Conservation (phyloP, 2,113 vertebrate species). For the Amia ocellicauda region DNA sequence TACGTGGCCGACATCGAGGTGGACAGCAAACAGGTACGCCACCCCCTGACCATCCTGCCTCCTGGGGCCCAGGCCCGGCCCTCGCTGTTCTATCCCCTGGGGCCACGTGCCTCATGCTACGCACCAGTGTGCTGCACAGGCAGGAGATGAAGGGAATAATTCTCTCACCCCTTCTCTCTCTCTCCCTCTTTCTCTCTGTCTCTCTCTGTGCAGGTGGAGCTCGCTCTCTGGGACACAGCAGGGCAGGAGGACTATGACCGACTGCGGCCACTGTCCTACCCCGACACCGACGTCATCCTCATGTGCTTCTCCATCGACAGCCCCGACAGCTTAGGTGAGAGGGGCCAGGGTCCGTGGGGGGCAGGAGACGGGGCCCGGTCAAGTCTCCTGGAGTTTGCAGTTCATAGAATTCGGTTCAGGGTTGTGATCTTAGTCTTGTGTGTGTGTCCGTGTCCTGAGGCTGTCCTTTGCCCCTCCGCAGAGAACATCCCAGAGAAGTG, state of each 20-base stretch:
- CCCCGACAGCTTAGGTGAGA: conserved; percentile 86
- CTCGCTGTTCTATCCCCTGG: too few species aligned
- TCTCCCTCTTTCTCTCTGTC: conserved; percentile 9
- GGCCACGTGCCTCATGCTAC: too few species aligned
- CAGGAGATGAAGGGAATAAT: too few species aligned
- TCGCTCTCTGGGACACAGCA: conserved; percentile 75
- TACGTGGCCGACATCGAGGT: conserved; percentile 98
- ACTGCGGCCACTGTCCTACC: conserved; percentile 73
- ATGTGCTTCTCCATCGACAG: conserved; percentile 79
- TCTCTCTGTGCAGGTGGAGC: conserved; percentile 58
- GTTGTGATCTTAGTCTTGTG: background rate
- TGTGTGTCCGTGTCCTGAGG: background rate
- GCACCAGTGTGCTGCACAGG: background rate
- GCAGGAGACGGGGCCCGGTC: too few species aligned
- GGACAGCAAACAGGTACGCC: conserved; percentile 88
- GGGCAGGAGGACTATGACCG: conserved; percentile 77
- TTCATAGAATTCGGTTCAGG: too few species aligned
- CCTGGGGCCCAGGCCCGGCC: too few species aligned
- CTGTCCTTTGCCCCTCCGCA: conserved; percentile 39
- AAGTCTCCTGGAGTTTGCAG: too few species aligned
- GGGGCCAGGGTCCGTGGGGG: background rate
- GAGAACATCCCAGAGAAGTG: conserved; percentile 99
- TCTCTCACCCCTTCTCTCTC: too few species aligned
- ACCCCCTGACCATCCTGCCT: too few species aligned
- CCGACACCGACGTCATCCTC: conserved; percentile 76